Evolutionary conservation across 2,888 invertebrate genomes (phyloP).

Genomic region (Thecophora atra): DNA sequence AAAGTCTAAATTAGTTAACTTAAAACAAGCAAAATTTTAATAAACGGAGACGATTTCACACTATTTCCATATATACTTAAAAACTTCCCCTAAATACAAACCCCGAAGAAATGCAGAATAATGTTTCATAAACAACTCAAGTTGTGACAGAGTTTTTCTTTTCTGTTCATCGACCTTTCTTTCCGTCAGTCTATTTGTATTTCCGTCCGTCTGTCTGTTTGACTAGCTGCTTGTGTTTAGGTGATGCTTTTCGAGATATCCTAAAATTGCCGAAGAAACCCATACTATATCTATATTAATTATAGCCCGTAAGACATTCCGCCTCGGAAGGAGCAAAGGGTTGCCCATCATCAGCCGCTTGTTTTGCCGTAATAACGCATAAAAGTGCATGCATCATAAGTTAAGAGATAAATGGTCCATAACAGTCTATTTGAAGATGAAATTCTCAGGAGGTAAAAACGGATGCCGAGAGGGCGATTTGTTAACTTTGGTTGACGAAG

Average conservation of each 20-base stretch:
- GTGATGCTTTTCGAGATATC: no score
- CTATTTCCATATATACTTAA: no score
- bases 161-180: constrained; percentile 13
- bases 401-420: constrained; percentile 26
- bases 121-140: constrained; percentile 46
- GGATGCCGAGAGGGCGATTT: neutral
- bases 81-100: constrained; percentile 4
- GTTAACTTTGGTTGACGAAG: neutral
- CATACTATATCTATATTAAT: no score
- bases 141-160: constrained; percentile 62
- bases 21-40: neutral
- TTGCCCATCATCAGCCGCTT: neutral
- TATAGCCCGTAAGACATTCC: neutral
- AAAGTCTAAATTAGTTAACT: neutral
- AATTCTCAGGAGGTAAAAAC: constrained; percentile 6
- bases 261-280: no score
- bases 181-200: neutral
- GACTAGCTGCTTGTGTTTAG: neutral
- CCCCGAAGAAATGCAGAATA: neutral
- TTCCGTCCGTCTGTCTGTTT: neutral
- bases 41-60: neutral
- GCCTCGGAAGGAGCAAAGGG: neutral
- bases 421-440: constrained; percentile 11
- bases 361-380: constrained; percentile 19
- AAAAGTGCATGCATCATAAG: constrained; percentile 28